Evolutionary conservation across 2,888 invertebrate genomes (phyloP).

Genomic region (Alentia gelatinosa): DNA sequence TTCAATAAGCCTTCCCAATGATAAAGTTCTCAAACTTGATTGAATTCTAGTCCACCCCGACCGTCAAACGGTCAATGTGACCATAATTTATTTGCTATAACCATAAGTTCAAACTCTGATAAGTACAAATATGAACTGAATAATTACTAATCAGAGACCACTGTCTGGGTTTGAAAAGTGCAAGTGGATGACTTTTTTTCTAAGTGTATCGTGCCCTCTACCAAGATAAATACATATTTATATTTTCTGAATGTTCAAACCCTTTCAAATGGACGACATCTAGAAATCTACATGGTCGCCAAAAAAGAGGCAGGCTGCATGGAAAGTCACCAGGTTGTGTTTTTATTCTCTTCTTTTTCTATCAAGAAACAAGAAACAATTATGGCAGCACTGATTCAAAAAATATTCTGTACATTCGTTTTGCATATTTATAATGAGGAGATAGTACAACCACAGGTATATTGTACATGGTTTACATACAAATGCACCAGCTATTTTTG

Average conservation of each 20-base stretch:
- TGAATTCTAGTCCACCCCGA: no score
- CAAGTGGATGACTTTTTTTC: neutral
- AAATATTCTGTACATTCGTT: slow-evolving; percentile 39
- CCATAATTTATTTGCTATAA: neutral
- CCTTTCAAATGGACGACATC: neutral
- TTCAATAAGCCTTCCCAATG: no score
- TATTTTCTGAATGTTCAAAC: neutral
- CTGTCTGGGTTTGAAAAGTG: neutral
- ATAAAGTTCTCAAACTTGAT: no score
- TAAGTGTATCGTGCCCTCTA: neutral
- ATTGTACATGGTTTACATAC: neutral
- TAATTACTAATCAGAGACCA: neutral
- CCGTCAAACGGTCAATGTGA: neutral
- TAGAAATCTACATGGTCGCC: neutral
- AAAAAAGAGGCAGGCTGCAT: neutral
- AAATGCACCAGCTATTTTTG: neutral
- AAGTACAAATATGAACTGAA: slow-evolving; percentile 4
- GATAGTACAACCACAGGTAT: neutral
- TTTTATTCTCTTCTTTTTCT: neutral
- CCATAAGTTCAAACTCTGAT: neutral
- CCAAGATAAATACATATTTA: neutral
- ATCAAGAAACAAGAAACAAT: neutral
- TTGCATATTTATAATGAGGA: neutral
- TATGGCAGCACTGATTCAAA: neutral
- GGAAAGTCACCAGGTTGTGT: neutral